Evolutionary conservation across 1,140 invertebrate species (phyloP).

Genomic region (Drosophila paulistorum): DNA sequence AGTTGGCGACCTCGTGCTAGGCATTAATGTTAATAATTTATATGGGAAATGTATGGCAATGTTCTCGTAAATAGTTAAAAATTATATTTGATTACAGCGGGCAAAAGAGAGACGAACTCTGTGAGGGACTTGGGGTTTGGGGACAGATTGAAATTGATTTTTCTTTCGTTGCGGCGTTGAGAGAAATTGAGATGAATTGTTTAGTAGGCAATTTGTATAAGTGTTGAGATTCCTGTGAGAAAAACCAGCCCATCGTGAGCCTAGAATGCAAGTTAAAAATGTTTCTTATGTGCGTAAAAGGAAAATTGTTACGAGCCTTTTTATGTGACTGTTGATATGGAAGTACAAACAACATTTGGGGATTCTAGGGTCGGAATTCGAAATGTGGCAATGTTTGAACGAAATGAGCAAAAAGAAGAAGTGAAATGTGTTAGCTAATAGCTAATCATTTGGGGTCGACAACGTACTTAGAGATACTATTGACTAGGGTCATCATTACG

Average conservation of each 20-base stretch:
- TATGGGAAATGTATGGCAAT: conserved; percentile 62
- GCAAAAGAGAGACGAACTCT: conserved; percentile 12
- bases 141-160: conserved; percentile 59
- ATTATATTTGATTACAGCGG: conserved; percentile 72
- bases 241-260: neutral
- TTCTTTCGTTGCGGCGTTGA: conserved; percentile 24
- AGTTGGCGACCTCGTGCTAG: conserved; percentile 41
- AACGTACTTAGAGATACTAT: neutral
- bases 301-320: conserved; percentile 17
- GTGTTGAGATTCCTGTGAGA: conserved; percentile 36
- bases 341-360: neutral
- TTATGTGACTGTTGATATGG: conserved; percentile 10
- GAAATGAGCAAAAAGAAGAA: neutral
- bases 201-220: conserved; percentile 69
- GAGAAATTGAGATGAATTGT: conserved; percentile 67
- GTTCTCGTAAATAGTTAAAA: conserved; percentile 77
- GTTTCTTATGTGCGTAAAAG: conserved; percentile 20
- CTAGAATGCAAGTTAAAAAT: conserved; percentile 17
- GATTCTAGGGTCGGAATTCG: neutral
- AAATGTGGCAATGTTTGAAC: neutral
- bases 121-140: neutral
- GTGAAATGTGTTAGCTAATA: neutral
- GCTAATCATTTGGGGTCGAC: neutral
- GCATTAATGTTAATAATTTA: conserved; percentile 75
- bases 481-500: too few species aligned